Evolutionary conservation across 2,797 vertebrate genomes (phyloP).

Genomic region (Neomorphus geoffroyi): DNA sequence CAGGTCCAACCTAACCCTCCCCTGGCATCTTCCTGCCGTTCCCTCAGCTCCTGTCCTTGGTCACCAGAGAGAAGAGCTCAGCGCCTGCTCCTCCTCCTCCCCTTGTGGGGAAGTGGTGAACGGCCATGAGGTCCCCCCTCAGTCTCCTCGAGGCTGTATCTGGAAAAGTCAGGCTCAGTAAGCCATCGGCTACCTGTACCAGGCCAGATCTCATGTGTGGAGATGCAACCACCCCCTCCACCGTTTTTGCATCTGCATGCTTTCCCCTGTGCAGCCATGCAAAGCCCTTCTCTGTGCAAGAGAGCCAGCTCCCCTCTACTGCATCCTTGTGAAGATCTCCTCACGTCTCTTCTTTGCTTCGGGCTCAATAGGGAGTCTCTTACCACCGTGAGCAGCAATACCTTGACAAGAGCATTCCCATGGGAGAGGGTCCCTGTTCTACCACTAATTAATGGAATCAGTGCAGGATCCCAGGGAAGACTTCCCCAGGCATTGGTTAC

Average conservation of each 20-base stretch:
- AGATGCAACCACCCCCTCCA: not conserved
- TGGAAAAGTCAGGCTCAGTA: not conserved
- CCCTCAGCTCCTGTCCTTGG: too few relatives aligned
- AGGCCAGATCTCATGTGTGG: not conserved
- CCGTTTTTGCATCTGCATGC: not conserved
- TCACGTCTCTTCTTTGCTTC: not conserved
- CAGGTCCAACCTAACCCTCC: too few relatives aligned
- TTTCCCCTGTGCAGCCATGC: not conserved
- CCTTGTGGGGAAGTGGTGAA: too few relatives aligned
- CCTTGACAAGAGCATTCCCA: not conserved
- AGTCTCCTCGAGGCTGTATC: too few relatives aligned
- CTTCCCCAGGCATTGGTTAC: not conserved
- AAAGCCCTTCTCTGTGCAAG: not conserved
- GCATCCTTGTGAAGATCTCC: not conserved
- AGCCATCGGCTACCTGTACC: not conserved
- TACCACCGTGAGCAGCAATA: rapidly evolving
- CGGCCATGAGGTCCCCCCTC: too few relatives aligned
- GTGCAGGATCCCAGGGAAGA: not conserved
- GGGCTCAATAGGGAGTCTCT: not conserved
- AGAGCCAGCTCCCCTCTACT: not conserved
- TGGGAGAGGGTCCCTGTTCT: rapidly evolving
- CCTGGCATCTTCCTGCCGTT: too few relatives aligned
- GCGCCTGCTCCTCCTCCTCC: too few relatives aligned
- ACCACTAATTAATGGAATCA: too few relatives aligned
- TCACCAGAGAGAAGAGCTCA: too few relatives aligned